Percentiles rank a stretch among this genome's conserved stretches.
Evolutionary conservation across 1,140 invertebrate species (phyloP).

Genomic region (Hydropsyche tenuis): DNA sequence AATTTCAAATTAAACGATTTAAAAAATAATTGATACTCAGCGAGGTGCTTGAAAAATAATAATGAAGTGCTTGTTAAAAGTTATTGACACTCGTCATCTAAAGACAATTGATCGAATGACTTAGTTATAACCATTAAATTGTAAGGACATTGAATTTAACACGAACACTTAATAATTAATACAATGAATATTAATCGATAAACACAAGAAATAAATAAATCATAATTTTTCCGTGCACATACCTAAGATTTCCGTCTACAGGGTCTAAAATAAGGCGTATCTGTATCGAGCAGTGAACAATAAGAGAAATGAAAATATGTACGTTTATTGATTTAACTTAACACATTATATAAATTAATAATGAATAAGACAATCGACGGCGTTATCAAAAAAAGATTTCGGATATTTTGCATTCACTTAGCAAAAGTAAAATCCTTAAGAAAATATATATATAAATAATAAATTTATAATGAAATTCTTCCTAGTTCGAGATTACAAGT

Average conservation of each 20-base stretch:
- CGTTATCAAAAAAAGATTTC: neutral
- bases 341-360: neutral
- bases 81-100: too few relatives aligned
- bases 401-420: neutral
- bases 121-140: neutral
- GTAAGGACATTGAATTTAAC: neutral
- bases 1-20: too few relatives aligned
- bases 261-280: conserved; percentile 42
- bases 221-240: conserved; percentile 13
- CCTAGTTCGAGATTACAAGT: neutral
- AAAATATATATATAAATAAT: conserved; percentile 7
- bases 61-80: too few relatives aligned
- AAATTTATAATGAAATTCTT: neutral
- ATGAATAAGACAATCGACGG: conserved; percentile 10
- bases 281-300: conserved; percentile 11
- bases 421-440: neutral
- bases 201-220: neutral
- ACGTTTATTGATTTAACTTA: neutral
- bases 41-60: too few relatives aligned
- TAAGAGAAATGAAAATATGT: neutral
- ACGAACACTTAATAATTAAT: neutral
- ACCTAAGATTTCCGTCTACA: conserved; percentile 42
- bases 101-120: too few relatives aligned
- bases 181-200: neutral
- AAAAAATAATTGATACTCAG: too few relatives aligned